phyloP scores from a whole-genome alignment of 2,888 invertebrate species.

The Parasteatoda lunata region DNA sequence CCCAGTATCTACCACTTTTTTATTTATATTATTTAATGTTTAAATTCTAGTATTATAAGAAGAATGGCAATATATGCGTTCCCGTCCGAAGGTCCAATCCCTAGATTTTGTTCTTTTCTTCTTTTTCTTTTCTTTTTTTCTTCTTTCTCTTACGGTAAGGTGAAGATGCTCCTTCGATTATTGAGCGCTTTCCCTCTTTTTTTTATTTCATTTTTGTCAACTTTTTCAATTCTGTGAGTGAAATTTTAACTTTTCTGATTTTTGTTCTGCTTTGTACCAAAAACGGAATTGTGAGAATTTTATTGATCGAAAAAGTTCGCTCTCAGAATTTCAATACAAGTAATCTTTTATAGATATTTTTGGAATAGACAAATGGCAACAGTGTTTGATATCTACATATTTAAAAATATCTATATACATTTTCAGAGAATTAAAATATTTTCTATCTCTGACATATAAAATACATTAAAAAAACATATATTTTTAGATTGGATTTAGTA shows the following conservation, averaged over 20 bases:
- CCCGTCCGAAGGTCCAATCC: conserved; percentile 46
- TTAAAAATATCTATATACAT: no score
- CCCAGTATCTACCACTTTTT: conserved; percentile 15
- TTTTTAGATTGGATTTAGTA: no score
- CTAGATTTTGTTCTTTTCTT: conserved; percentile 41
- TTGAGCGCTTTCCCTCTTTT: conserved; percentile 23
- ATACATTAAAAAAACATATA: no score
- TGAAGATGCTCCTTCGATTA: conserved; percentile 54
- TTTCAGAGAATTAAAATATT: no score
- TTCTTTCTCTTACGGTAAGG: neutral
- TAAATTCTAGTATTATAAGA: conserved; percentile 56
- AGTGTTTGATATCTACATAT: no score
- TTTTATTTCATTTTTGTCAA: conserved; percentile 22
- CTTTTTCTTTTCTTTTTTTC: conserved; percentile 3
- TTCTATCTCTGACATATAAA: no score
- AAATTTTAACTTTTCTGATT: conserved; percentile 11
- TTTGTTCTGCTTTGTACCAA: neutral
- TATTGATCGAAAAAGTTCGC: conserved; percentile 44
- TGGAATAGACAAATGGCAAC: no score
- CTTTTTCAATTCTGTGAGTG: conserved; percentile 23
- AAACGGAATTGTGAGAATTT: conserved; percentile 45
- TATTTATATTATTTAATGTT: conserved; percentile 54
- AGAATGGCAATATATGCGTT: conserved; percentile 61
- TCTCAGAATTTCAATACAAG: neutral
- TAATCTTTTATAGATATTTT: neutral